phyloP scores from a whole-genome alignment of 2,113 vertebrate genomes.

The Pelmatolapia mariae region DNA sequence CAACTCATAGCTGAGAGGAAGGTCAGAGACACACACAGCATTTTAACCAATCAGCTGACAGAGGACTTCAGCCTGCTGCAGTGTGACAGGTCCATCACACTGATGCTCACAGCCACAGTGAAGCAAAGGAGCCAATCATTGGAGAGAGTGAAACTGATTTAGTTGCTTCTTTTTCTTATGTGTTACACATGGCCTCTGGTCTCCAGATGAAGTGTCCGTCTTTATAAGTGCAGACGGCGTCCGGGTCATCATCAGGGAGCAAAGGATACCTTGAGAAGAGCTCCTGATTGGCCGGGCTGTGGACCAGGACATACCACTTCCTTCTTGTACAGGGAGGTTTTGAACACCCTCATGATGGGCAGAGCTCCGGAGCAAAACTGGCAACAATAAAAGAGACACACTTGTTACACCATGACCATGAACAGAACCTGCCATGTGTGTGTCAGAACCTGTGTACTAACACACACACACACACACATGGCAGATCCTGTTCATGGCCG shows the following conservation, averaged over 20 bases:
- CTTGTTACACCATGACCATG: not conserved
- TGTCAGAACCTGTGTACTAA: too few species aligned
- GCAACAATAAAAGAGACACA: not conserved
- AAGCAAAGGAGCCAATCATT: too few species aligned
- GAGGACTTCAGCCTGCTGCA: too few species aligned
- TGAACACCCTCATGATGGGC: not conserved
- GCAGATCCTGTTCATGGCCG: not conserved
- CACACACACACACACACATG: not conserved
- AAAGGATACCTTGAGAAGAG: too few species aligned
- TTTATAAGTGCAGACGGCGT: accelerated
- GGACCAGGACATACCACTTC: not conserved
- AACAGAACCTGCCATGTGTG: too few species aligned
- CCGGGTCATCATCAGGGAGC: accelerated
- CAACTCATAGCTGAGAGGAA: not conserved
- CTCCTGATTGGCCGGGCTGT: not conserved
- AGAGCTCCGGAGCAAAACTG: not conserved
- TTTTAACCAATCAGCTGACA: too few species aligned
- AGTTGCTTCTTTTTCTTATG: too few species aligned
- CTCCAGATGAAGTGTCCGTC: accelerated
- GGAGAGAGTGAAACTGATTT: too few species aligned
- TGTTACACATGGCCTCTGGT: not conserved
- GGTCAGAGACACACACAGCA: not conserved
- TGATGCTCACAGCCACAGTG: too few species aligned
- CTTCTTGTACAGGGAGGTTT: accelerated
- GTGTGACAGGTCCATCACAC: too few species aligned